Evolutionary conservation across 2,888 invertebrate genomes (phyloP).

Genomic region (Neoitamus cyanurus): DNA sequence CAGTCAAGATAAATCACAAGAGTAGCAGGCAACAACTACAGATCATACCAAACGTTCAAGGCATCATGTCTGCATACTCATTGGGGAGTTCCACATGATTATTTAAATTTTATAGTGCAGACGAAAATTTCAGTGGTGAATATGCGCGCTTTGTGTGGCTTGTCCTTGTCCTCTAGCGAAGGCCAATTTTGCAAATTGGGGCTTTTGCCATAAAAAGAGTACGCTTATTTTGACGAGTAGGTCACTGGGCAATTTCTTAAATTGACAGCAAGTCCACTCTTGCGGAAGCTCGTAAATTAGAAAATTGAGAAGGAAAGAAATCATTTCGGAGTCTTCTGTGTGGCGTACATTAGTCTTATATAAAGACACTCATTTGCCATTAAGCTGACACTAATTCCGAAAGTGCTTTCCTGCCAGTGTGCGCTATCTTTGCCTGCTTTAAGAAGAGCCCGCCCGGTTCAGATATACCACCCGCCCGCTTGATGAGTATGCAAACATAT

Average conservation of each 20-base stretch:
- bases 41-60: neutral
- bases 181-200: neutral
- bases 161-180: neutral
- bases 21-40: neutral
- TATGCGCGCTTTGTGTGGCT: neutral
- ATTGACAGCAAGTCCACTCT: neutral
- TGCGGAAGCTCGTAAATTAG: neutral
- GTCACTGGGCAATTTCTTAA: neutral
- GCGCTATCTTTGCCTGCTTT: neutral
- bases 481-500: conserved; percentile 38
- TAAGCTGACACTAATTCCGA: conserved; percentile 20
- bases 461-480: neutral
- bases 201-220: neutral
- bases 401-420: neutral
- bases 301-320: neutral
- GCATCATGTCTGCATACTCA: neutral
- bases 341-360: neutral
- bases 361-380: neutral
- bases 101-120: neutral
- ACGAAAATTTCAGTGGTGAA: neutral
- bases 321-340: neutral
- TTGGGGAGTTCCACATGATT: neutral
- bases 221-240: conserved; percentile 1
- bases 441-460: neutral
- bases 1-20: neutral